Evolutionary conservation across 2,888 invertebrate species (phyloP), one percentile per base, ranked within the genome.

Genomic region (Junonia oenone): DNA sequence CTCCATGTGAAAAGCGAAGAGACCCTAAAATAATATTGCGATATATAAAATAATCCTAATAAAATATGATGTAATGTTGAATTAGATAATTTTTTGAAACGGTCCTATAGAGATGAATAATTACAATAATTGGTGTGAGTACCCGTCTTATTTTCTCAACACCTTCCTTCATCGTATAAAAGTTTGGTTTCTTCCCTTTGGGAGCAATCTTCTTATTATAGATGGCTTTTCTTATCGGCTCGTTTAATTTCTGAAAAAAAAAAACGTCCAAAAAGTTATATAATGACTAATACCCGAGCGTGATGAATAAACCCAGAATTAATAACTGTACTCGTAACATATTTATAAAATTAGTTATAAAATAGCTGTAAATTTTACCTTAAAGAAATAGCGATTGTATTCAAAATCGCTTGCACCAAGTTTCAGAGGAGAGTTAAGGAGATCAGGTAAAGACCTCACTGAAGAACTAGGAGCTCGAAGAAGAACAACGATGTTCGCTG

Each of bases 401-500:
- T 92, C 89, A 57, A 91, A 90, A 57, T 94, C 92, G 50, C 93
- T 92, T 0, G 92, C 91, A 0, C 92, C 94, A 0, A 94, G 66
- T 63, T 91, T 91, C 6, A 95, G 75, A 0, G 93, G 92, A 0
- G 93, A 93, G 64, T 90, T 79, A 0, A 92, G 77, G 11, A 95
- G 81, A 63, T 93, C 93, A 0, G 87, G 75, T 1, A 93, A 63
- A 0, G 90, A 91, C 47, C 90, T 87, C 4, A 95, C 92, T 8
- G 92, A 92, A 5, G 92, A 90, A 17, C 93, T 92, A 0, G 94
- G 93, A 0, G 94, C 93, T 59, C 94, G 92, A 1, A 94, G 83
- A 6, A 94, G 73, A 1, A 94, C 87, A 40, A 90, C 83, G 31
- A 90, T 94, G 72, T 93, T 94, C 0, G 94, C 94, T 0, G 94